Percentiles rank a stretch among this genome's conserved stretches.
Conservation (phyloP, 2,797 vertebrate genomes). For the Apodemus agrarius region DNA sequence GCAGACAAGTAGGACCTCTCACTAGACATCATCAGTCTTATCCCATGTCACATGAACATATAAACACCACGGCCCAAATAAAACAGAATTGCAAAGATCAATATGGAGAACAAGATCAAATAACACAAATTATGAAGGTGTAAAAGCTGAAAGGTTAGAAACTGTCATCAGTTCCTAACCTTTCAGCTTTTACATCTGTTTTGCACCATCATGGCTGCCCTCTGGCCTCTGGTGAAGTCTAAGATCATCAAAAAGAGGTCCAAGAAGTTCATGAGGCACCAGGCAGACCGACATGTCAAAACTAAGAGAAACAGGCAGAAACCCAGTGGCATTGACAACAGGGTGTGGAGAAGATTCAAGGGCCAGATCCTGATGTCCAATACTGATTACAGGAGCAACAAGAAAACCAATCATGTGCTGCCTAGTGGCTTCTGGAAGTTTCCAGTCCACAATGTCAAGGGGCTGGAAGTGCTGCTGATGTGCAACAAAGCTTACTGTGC, state of each 20-base stretch:
- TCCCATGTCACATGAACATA: background rate
- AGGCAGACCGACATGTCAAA: background rate
- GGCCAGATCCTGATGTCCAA: background rate
- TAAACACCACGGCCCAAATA: background rate
- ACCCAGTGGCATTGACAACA: background rate
- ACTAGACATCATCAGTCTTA: background rate
- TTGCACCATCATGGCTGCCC: background rate
- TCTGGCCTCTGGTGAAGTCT: background rate
- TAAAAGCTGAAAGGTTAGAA: background rate
- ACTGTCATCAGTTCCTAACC: too few species aligned
- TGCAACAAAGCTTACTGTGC: background rate
- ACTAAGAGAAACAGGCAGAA: background rate
- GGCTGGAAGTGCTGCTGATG: background rate
- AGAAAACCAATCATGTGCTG: background rate
- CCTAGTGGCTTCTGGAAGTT: background rate
- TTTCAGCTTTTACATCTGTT: too few species aligned
- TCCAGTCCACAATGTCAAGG: background rate
- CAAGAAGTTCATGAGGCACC: background rate
- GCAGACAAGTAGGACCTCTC: background rate
- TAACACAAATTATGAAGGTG: background rate
- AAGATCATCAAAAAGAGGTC: background rate
- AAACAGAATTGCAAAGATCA: slow-evolving; percentile 10
- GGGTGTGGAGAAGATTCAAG: background rate
- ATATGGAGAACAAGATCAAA: background rate
- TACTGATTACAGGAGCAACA: background rate